Evolutionary conservation across 2,113 vertebrate genomes (phyloP), one percentile per base, ranked within the genome.

Genomic region (Loxodonta africana): DNA sequence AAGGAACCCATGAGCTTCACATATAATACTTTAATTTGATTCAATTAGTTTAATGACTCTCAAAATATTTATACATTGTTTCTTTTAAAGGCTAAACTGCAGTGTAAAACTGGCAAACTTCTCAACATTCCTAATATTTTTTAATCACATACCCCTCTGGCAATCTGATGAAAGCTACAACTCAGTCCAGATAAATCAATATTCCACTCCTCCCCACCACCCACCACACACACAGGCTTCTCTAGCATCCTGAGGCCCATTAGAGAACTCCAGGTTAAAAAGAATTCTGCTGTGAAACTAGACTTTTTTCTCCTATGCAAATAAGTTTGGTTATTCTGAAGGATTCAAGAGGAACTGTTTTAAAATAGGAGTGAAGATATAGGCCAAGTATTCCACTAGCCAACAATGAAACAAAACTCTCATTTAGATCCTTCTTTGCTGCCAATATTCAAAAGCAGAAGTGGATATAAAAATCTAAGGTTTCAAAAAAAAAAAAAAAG

Each of bases 101-200:
- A 95, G 91, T 96, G 89, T 91, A 97, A 98, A 97, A 82, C 90
- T 67, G 94, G 74, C 57, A 93, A 91, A 89, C 77, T 86, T 98
- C 88, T 97, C 94, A 28, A n/a, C 5, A 78, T 82, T 78, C 14
- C 15, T 84, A 60, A 51, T 78, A 53, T 44, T 57, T 91, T 77
- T 71, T 37, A 69, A 21, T 80, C 5, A 53, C 4, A 2, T 74
- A 33, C 63, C 28, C 20, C 11, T 89, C 71, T 77, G 67, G 77
- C 37, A 95, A 74, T 11, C 57, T 60, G 26, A 69, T 62, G 37
- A 82, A 91, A 81, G 30, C 17, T 41, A 63, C 65, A 76, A 65
- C 25, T 87, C 41, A 76, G 46, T n/a, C 0, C 2, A 76, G 21
- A 48, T 69, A 90, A 90, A 96, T 80, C 37, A 26, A 30, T 44